Evolutionary conservation across 2,797 vertebrate species (phyloP).

Genomic region (Eulemur coronatus): DNA sequence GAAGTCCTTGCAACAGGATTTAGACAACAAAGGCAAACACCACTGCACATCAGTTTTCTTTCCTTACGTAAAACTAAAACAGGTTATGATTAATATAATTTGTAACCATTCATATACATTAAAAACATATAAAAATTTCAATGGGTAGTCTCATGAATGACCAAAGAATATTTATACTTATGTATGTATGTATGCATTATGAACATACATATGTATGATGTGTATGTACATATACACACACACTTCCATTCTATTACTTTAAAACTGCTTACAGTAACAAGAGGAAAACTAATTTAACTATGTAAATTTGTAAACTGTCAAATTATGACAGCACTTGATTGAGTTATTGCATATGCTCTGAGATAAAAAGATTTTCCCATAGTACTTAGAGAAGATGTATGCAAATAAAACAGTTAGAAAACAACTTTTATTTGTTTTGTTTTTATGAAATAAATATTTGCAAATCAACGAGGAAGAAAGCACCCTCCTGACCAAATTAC

Average conservation of each 20-base stretch:
- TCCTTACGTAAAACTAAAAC: neutral
- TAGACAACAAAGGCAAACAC: neutral
- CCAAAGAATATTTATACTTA: neutral
- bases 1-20: neutral
- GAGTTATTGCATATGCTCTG: constrained; percentile 79
- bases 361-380: constrained; percentile 74
- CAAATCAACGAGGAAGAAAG: constrained; percentile 33
- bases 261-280: constrained; percentile 58
- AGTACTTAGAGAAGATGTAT: constrained; percentile 49
- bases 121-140: neutral
- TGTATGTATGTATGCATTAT: neutral
- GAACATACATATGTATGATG: neutral
- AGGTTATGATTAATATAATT: neutral
- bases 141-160: neutral
- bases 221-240: neutral
- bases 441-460: neutral
- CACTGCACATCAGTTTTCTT: neutral
- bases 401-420: constrained; percentile 74
- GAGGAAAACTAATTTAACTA: constrained; percentile 61
- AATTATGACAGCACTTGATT: constrained; percentile 64
- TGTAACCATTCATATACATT: neutral
- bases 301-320: constrained; percentile 68
- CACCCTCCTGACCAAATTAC: neutral
- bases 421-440: neutral
- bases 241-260: neutral